Base-by-base conservation (phyloP, 2,797 vertebrate genomes). In the Paratrypauchen microcephalus region DNA sequence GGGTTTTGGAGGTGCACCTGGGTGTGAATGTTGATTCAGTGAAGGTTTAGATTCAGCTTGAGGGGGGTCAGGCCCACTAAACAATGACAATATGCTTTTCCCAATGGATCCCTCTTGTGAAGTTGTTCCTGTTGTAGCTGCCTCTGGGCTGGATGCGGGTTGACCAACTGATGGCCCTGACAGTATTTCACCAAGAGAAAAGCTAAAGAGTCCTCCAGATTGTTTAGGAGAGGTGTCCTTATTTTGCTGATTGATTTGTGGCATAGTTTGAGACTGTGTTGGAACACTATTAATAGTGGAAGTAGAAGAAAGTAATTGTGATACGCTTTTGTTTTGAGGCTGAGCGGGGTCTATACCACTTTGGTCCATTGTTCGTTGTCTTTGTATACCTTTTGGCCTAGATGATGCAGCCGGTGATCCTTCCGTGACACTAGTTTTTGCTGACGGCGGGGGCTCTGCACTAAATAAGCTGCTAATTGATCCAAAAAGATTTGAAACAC, bases 401-500 rank as follows among this genome's bases (percentile, higher is more conserved):
- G 81, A 66, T 77, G 79, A 66, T 28, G 83, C 78, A 72, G 80
- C 69, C 48, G 84, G 36, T 64, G 85, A 87, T 69, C 65, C 52
- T 6, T 86, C 82, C 61, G 81, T 80, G 41, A 76, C 73, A 81
- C 79, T 88, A n/a, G 71, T 77, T 69, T 87, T 85, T 71, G 84
- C 91, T 70, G 76, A 62, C 66, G 82, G 88, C 81, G 91, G 70
- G 12, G 91, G 36, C 39, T 94, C 95, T 0, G 69, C 74, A 88
- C 91, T 95, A 85, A 99, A 97, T 58, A 99, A 88, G 73, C 92
- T 94, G 48, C 93, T 91, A 3, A 97, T 82, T 39, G 95, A 95
- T 68, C 94, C 95, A 90, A 96, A 95, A 50, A 96, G 75, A 47
- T 91, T 96, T 69, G 95, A 92, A 65, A 94, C 92, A 73, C 92